Conservation (phyloP, 2,888 invertebrate species). For the Amiota minor region DNA sequence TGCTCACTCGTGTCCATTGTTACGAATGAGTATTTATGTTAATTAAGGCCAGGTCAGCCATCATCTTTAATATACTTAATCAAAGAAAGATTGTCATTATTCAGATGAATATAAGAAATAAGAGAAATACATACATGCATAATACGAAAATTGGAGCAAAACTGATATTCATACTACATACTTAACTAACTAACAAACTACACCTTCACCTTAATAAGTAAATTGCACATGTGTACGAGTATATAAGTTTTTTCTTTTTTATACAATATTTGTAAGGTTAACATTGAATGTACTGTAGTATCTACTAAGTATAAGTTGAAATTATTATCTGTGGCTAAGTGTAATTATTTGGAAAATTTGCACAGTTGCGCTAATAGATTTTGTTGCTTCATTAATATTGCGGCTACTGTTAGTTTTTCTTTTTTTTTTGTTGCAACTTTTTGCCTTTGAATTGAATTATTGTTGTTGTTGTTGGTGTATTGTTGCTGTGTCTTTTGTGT, state of each 20-base stretch:
- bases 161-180: too few species aligned
- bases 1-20: constrained; percentile 50
- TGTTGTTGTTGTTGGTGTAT: constrained; percentile 9
- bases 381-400: constrained; percentile 41
- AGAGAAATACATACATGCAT: constrained; percentile 39
- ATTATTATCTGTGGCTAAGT: constrained; percentile 23
- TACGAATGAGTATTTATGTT: constrained; percentile 57
- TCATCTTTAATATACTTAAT: constrained; percentile 56
- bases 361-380: constrained; percentile 56
- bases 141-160: background rate
- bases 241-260: too few species aligned
- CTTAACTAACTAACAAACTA: too few species aligned
- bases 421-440: background rate
- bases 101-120: too few species aligned
- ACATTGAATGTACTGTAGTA: too few species aligned
- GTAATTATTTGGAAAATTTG: constrained; percentile 64
- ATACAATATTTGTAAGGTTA: too few species aligned
- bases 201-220: too few species aligned
- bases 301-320: too few species aligned
- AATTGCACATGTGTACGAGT: too few species aligned
- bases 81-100: constrained; percentile 31
- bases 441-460: constrained; percentile 16
- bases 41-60: constrained; percentile 59
- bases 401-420: background rate
- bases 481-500: constrained; percentile 15